A percentile compares a stretch with the other conserved stretches of the same genome.
phyloP scores from a whole-genome alignment of 2,888 invertebrate species.

The Napeogenes inachia region DNA sequence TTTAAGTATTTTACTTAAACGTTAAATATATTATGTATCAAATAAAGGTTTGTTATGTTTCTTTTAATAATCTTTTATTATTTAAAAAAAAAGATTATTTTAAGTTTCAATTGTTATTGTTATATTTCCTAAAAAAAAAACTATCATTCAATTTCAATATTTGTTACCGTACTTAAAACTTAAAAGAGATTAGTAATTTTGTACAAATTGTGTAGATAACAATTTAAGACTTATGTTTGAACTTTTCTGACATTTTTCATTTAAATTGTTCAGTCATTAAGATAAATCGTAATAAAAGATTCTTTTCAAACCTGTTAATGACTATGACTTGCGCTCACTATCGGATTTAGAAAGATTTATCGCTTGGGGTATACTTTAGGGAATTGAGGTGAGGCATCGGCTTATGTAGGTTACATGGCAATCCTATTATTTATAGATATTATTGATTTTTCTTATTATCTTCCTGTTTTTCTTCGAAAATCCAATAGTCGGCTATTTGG shows the following conservation, averaged over 20 bases:
- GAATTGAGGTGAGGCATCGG: conserved; percentile 2
- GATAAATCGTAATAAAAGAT: conserved; percentile 24
- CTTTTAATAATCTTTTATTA: too few relatives aligned
- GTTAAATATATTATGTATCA: too few relatives aligned
- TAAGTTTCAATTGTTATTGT: too few relatives aligned
- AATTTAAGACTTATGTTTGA: background rate
- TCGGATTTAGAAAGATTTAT: conserved; percentile 12
- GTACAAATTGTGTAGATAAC: background rate
- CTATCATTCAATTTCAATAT: background rate
- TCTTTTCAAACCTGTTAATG: conserved; percentile 22
- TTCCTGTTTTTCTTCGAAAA: background rate
- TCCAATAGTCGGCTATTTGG: conserved; percentile 1
- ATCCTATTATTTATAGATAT: conserved; percentile 7
- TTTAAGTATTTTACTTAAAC: too few relatives aligned
- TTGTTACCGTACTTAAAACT: conserved; percentile 2
- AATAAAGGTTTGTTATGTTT: too few relatives aligned
- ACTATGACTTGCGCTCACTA: conserved; percentile 20
- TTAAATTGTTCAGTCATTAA: conserved; percentile 28
- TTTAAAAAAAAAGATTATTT: too few relatives aligned
- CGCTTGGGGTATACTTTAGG: conserved; percentile 2
- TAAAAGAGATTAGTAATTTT: background rate
- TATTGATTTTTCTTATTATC: background rate
- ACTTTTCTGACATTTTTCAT: conserved; percentile 19
- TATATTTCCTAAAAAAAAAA: too few relatives aligned
- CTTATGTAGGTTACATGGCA: conserved; percentile 6